phyloP scores from a whole-genome alignment of 2,113 vertebrate genomes.

The Cichladusa arquata region DNA sequence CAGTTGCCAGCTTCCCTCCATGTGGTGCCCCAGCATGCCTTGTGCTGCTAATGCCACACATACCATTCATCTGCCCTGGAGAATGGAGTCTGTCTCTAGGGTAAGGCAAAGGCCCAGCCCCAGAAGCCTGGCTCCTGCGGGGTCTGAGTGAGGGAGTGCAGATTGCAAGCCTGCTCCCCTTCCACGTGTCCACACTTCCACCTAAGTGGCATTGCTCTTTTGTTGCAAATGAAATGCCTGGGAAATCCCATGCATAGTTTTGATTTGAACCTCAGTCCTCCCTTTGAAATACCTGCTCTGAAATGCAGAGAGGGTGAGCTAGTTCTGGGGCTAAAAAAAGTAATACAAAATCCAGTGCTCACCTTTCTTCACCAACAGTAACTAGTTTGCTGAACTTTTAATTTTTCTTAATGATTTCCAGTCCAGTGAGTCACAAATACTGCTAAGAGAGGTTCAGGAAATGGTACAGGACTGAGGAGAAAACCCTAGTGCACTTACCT shows the following conservation, averaged over 20 bases:
- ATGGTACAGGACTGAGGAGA: background rate
- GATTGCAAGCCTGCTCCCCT: background rate
- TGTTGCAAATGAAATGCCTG: background rate
- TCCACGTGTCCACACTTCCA: accelerated
- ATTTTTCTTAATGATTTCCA: background rate
- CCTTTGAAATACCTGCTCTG: background rate
- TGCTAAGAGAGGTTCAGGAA: background rate
- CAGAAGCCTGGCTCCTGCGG: background rate
- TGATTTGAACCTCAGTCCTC: background rate
- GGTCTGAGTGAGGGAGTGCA: background rate
- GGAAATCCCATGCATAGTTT: background rate
- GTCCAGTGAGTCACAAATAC: background rate
- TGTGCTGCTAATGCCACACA: constrained; percentile 25
- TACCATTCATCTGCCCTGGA: background rate
- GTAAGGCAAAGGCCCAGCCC: constrained; percentile 4
- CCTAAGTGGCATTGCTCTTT: background rate
- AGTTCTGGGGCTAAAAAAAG: background rate
- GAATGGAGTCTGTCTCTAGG: constrained; percentile 1
- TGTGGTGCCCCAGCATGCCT: constrained; percentile 23
- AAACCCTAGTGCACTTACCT: background rate
- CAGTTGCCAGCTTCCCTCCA: constrained; percentile 13
- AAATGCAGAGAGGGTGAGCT: background rate
- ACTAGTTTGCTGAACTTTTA: background rate
- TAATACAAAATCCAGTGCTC: background rate
- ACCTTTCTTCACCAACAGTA: background rate